Evolutionary conservation across 2,888 invertebrate species (phyloP).

Genomic region (Fragum whitleyi): DNA sequence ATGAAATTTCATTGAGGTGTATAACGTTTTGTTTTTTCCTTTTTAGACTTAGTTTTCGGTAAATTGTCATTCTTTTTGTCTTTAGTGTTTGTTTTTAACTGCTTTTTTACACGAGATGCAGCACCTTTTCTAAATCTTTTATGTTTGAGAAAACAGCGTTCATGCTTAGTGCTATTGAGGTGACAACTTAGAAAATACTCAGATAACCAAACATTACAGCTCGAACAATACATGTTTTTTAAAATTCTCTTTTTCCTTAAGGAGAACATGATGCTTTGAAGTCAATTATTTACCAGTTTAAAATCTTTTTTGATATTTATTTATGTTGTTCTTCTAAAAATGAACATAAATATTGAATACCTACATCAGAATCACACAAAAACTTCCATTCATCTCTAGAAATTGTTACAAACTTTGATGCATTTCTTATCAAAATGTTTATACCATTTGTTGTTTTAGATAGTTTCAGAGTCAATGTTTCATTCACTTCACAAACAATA

Average conservation of each 20-base stretch:
- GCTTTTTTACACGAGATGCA: not conserved
- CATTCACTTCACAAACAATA: slow-evolving; percentile 9
- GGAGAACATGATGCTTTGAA: not conserved
- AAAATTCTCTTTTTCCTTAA: slow-evolving; percentile 2
- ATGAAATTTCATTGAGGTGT: too few relatives aligned
- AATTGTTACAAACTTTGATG: slow-evolving; percentile 15
- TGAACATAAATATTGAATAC: slow-evolving; percentile 3
- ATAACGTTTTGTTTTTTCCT: too few relatives aligned
- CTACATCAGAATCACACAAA: slow-evolving; percentile 3
- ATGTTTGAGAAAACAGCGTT: not conserved
- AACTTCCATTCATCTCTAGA: not conserved
- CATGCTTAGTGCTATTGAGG: slow-evolving; percentile 8
- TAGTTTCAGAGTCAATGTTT: slow-evolving; percentile 9
- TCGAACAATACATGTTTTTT: slow-evolving; percentile 6
- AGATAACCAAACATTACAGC: slow-evolving; percentile 10
- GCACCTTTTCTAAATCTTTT: not conserved
- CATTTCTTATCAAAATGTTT: slow-evolving; percentile 9
- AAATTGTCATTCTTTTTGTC: not conserved
- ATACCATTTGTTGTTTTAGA: slow-evolving; percentile 1
- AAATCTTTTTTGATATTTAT: too few relatives aligned
- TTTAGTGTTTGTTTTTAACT: not conserved
- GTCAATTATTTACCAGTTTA: too few relatives aligned
- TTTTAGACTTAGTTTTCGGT: too few relatives aligned
- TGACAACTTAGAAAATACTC: slow-evolving; percentile 16
- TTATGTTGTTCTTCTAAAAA: not conserved